These are phyloP conservation scores for Adineta ricciae DNA, from an alignment of 2,888 invertebrate genomes.

Conservation along the genomic window DNA sequence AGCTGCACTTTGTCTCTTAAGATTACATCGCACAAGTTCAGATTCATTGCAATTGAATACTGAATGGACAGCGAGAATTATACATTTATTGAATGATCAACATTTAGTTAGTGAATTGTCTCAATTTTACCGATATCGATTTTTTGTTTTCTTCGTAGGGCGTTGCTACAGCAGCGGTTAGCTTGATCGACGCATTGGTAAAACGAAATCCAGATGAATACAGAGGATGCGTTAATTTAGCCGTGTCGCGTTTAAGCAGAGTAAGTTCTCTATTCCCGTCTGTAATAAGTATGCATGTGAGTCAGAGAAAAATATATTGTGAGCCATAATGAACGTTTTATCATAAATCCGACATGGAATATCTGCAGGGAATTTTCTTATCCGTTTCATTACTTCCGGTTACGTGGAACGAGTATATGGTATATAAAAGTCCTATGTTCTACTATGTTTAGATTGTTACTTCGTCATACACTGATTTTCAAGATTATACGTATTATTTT, in stretches of 20 bases:
- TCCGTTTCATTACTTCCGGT: too few relatives aligned
- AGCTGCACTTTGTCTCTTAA: constrained; percentile 85
- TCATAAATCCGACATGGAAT: too few relatives aligned
- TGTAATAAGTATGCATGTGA: too few relatives aligned
- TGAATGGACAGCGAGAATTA: constrained; percentile 98
- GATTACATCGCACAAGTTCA: constrained; percentile 82
- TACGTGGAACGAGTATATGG: too few relatives aligned
- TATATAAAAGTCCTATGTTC: too few relatives aligned
- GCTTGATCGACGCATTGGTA: constrained; percentile 90
- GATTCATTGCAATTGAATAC: constrained; percentile 76
- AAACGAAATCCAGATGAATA: constrained; percentile 98
- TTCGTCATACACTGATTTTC: constrained; percentile 93
- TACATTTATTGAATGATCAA: constrained; percentile 93
- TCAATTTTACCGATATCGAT: too few relatives aligned
- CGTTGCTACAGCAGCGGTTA: constrained; percentile 95
- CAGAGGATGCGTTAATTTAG: constrained; percentile 96
- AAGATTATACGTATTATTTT: constrained; percentile 99
- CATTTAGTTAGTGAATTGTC: constrained; percentile 66
- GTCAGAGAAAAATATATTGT: too few relatives aligned
- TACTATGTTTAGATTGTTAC: constrained; percentile 69
- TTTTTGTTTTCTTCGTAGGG: constrained; percentile 54
- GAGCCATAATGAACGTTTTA: too few relatives aligned
- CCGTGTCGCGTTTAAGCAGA: constrained; percentile 76
- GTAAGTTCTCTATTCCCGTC: not conserved
- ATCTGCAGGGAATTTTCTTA: too few relatives aligned